Evolutionary conservation across 2,113 vertebrate species (phyloP), one percentile per base, ranked within the genome.

Genomic region (Labeo rohita): DNA sequence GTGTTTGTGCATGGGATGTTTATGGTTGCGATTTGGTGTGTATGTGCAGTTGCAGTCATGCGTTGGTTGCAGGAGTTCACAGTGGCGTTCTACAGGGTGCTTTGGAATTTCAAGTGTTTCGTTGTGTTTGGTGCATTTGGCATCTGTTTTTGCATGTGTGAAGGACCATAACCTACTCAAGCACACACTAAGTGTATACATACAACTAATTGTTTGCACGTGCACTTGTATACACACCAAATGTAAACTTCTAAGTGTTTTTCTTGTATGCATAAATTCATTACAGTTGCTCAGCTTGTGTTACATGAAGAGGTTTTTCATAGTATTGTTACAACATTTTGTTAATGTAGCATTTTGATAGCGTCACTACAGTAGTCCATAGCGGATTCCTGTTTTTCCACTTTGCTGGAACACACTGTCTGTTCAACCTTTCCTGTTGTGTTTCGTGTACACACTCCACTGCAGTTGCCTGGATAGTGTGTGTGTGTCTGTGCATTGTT

Each of bases 381-480:
- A 77, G 72, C 84, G 75, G 80, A 88, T 90, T 88, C 88, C 86
- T 89, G 86, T 91, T 91, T 90, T 86, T 87, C 81, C 84, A 52
- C n/a, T 80, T 52, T 80, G 77, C 80, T 87, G 79, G 86, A 89
- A 86, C 86, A 81, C 80, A 73, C 77, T 85, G 78, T 66, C 81
- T 72, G 28, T 50, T 85, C 75, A 70, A 68, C n/a, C 63, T 87
- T 90, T 90, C 87, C 91, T 88, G 88, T 90, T 89, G 85, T 90
- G 80, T 88, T 90, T 84, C 82, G 89, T 68, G 6, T 54, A 61
- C 45, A 83, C 87, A 83, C 84, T 84, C 39, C 12, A 61, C 56
- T 28, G 49, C 50, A 45, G 28, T 75, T 54, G 78, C 72, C 80
- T 81, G 83, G 79, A 86, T 76, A 73, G 63, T 52, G 43, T 85